Base-by-base conservation (phyloP, 2,888 invertebrate genomes). In the Drosophila meridiana region DNA sequence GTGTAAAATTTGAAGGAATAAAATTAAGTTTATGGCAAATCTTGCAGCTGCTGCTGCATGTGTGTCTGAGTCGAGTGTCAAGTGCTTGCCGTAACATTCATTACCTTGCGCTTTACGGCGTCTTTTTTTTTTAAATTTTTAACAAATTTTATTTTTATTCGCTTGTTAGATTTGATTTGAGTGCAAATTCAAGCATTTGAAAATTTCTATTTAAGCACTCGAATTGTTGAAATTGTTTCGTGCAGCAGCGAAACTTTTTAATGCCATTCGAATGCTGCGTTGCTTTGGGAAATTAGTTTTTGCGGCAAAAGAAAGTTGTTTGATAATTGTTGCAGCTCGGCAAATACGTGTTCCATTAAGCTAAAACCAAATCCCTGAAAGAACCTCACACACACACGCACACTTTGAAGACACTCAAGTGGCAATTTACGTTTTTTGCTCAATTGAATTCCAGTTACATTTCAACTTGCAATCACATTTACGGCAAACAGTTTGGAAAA, bases 11-110 rank as follows among this genome's bases (percentile, higher is more conserved):
- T 68, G 52, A 52, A 72, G 74, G 72, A 80, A 74, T 78, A 78
- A 84, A 84, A 71, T 78, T 63, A 82, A 82, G 42, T 80, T 84
- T 80, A 84, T 73, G 43, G 63, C 58, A 28, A 20, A 6, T 3
- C n/a, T 28, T 28, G 36, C 28, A 28, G 28, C 52, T 3, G 53
- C 53, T 8, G 48, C 53, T 8, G 48, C 45, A 57, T 40, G 13
- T 28, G 26, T 34, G 42, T 9, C 14, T 2, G 6, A 30, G 30
- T 0, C 48, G 48, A 8, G 3, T 42, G 28, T 50, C 28, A 43
- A 47, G 14, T 45, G 42, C 30, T 13, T 20, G 47, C 28, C 20
- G n/a, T 55, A 64, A 58, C 58, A 56, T 53, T 36, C 47, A n/a
- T 64, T 56, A 58, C 62, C 43, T 26, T 45, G 1, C 11, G 0